Percentiles rank a stretch among this genome's conserved stretches.
Evolutionary conservation across 1,140 invertebrate genomes (phyloP).

Genomic region (Caenorhabditis inopinata): DNA sequence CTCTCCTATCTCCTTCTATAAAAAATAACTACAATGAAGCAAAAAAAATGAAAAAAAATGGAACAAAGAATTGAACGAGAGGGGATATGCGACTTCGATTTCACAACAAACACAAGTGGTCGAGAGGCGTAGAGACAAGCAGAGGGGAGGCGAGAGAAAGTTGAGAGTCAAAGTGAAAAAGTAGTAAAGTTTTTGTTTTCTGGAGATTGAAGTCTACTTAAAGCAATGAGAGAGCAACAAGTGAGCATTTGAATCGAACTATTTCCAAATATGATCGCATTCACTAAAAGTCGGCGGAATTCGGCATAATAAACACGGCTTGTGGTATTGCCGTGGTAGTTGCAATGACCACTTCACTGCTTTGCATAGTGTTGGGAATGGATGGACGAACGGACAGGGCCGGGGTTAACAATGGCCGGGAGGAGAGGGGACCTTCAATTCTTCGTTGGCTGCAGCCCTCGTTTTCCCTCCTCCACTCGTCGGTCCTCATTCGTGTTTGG

Average conservation of each 20-base stretch:
- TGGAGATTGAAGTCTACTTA: too few species aligned
- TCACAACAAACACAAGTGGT: constrained; percentile 20
- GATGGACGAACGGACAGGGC: background rate
- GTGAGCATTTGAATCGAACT: too few species aligned
- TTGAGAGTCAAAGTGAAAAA: too few species aligned
- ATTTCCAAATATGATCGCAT: too few species aligned
- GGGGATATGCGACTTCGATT: constrained; percentile 29
- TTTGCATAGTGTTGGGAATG: background rate
- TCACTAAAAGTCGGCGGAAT: background rate
- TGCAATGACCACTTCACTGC: constrained; percentile 1
- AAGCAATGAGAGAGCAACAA: too few species aligned
- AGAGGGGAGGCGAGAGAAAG: background rate
- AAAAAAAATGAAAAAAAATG: background rate
- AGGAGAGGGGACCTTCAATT: background rate
- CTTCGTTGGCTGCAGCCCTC: constrained; percentile 10
- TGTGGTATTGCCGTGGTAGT: background rate
- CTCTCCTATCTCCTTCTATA: background rate
- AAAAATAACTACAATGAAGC: too few species aligned
- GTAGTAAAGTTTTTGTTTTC: too few species aligned
- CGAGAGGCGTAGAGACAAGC: background rate
- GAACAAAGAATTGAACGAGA: background rate
- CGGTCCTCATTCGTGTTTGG: constrained; percentile 8
- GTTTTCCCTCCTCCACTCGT: background rate
- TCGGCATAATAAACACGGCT: background rate
- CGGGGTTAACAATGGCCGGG: constrained; percentile 26